These are phyloP conservation scores for Mionectes macconnelli DNA, from an alignment of 2,113 vertebrate genomes.

Conservation along the genomic window DNA sequence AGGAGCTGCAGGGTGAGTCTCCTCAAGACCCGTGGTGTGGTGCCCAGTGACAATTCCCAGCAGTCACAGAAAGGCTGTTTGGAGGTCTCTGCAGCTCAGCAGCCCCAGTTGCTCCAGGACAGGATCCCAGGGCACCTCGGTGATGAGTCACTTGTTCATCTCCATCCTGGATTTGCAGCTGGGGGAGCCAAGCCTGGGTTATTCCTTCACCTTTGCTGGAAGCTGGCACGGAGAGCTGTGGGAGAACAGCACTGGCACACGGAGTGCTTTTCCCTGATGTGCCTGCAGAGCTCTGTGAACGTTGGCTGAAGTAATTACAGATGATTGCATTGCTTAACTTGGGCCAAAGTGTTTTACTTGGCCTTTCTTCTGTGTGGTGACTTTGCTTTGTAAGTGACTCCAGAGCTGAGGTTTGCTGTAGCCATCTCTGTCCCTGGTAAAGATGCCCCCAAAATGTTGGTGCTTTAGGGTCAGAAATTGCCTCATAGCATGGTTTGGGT, in stretches of 20 bases:
- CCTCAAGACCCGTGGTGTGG: fast-evolving
- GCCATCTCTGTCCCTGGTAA: background rate
- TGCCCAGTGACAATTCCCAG: background rate
- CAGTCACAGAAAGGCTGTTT: background rate
- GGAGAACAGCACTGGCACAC: background rate
- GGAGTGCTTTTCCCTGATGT: background rate
- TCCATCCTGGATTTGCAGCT: background rate
- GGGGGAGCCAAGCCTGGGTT: background rate
- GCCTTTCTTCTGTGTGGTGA: background rate
- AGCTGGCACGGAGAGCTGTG: background rate
- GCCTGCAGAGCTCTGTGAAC: background rate
- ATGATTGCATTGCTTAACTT: background rate
- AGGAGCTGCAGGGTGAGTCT: background rate
- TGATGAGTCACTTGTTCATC: background rate
- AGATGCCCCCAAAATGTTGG: background rate
- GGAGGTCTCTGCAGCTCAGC: background rate
- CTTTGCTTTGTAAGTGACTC: background rate
- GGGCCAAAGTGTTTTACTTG: background rate
- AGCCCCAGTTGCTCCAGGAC: background rate
- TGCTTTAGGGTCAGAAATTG: background rate
- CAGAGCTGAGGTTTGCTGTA: background rate
- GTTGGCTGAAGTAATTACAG: background rate
- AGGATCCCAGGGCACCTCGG: background rate
- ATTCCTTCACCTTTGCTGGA: background rate
- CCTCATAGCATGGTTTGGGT: background rate